Evolutionary conservation across 2,888 invertebrate genomes (phyloP).

Genomic region (Erebia aethiops): DNA sequence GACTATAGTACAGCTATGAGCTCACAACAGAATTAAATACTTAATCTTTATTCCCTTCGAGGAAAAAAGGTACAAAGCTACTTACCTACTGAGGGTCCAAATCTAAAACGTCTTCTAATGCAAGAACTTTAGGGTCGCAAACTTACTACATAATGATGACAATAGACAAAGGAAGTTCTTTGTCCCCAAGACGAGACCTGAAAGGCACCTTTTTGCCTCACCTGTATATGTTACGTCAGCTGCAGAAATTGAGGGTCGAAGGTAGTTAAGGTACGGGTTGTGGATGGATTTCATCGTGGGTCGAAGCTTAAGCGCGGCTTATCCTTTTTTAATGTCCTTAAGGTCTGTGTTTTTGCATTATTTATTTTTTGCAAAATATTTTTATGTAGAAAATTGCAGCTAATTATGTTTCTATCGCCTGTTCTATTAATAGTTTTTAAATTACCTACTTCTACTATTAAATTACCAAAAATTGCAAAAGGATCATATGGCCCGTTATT

Average conservation of each 20-base stretch:
- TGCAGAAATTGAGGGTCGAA: not conserved
- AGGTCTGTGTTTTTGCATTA: not conserved
- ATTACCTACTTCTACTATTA: too few species aligned
- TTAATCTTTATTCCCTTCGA: not conserved
- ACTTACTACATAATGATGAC: slow-evolving; percentile 2
- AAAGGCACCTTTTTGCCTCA: slow-evolving; percentile 11
- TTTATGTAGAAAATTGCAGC: too few species aligned
- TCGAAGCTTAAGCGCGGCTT: not conserved
- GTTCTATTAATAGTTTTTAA: too few species aligned
- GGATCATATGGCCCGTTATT: too few species aligned
- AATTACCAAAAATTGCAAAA: too few species aligned
- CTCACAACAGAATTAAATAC: too few species aligned
- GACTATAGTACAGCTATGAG: too few species aligned
- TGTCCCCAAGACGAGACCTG: slow-evolving; percentile 2
- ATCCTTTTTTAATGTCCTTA: slow-evolving; percentile 2
- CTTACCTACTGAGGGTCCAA: not conserved
- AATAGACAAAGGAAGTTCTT: slow-evolving; percentile 12
- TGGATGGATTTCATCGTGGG: not conserved
- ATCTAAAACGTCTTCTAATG: not conserved
- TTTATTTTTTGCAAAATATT: not conserved
- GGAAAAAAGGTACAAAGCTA: not conserved
- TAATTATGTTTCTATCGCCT: too few species aligned
- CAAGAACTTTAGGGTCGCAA: not conserved
- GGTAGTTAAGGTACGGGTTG: not conserved
- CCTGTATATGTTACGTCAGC: not conserved